Evolutionary conservation across 2,888 invertebrate species (phyloP), one percentile per base, ranked within the genome.

Genomic region (Blastobasis adustella): DNA sequence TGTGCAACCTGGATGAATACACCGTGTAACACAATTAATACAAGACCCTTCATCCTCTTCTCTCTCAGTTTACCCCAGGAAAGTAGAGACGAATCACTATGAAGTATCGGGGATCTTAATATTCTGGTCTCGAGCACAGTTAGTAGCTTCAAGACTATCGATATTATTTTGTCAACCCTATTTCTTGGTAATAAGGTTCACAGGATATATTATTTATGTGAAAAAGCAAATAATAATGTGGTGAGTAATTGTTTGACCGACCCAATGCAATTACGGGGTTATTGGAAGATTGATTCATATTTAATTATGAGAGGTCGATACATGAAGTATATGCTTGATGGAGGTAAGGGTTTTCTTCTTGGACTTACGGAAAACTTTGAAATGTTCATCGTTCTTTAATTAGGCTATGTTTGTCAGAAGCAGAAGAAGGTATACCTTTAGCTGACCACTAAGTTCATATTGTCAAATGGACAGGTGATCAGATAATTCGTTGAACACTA

Each of bases 211-310:
- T 23, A 23, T 23, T 23, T 23, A 3, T 23, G 23, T 23, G 23
- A 23, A 23, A 23, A 23, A 23, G 23, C 23, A 23, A 23, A 23
- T 23, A 23, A 23, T 23, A 23, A 23, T 23, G 23, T 23, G 56
- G 59, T 55, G 54, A 56, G 62, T 71, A 72, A 76, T 71, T 73
- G 69, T 74, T 72, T 69, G 62, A 56, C 57, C 59, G 61, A 56
- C 54, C 49, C 56, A 54, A 50, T 53, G 61, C 67, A 66, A 71
- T 71, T 72, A 70, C 62, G 54, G 57, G 58, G 64, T 23, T 23
- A 23, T 23, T 23, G 23, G 23, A 23, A 23, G 67, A 69, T 69
- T 72, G 69, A 76, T 72, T 69, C 66, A 64, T 63, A 72, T 72
- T 69, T 71, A 73, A 70, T 23, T 23, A 23, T 23, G 23, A 23